Conservation (phyloP, 92 coral and sea anemone genomes). For the Paragorgia papillata region DNA sequence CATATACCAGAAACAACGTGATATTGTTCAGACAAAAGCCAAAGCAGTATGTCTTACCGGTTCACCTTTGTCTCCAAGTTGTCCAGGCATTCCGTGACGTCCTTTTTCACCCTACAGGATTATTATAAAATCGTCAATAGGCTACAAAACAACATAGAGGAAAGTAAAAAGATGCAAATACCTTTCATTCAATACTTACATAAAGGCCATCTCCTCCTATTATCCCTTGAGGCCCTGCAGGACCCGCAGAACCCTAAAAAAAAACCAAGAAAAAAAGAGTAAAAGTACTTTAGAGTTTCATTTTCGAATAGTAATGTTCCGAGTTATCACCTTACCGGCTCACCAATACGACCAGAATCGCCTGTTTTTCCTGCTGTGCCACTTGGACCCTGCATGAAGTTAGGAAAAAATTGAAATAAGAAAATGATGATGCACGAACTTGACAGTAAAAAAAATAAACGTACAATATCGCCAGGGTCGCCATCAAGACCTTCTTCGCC, state of each 20-base stretch:
- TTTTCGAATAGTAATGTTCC: neutral
- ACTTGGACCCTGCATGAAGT: slow-evolving; percentile 5
- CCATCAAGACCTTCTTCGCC: slow-evolving; percentile 40
- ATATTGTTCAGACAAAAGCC: too few species aligned
- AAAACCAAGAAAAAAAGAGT: neutral
- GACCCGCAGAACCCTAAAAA: slow-evolving; percentile 93
- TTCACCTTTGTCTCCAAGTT: slow-evolving; percentile 27
- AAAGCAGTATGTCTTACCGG: slow-evolving; percentile 4
- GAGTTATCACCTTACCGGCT: neutral
- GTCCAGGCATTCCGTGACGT: slow-evolving; percentile 16
- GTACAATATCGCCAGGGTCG: slow-evolving; percentile 28
- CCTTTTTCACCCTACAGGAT: slow-evolving; percentile 33
- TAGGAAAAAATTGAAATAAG: neutral
- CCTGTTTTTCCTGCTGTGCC: slow-evolving; percentile 34
- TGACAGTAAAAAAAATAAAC: neutral
- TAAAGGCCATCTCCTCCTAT: slow-evolving; percentile 73
- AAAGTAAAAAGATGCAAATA: neutral
- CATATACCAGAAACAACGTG: too few species aligned
- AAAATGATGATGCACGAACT: neutral
- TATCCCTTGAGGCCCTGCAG: slow-evolving; percentile 77
- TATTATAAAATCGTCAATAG: too few species aligned
- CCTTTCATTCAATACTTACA: slow-evolving; percentile 55
- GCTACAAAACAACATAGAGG: too few species aligned
- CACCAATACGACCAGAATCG: slow-evolving; percentile 15
- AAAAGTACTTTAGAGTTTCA: neutral